These are phyloP conservation scores for Rhodeus uyekii DNA, from an alignment of 2,797 vertebrate species.

Conservation along the genomic window DNA sequence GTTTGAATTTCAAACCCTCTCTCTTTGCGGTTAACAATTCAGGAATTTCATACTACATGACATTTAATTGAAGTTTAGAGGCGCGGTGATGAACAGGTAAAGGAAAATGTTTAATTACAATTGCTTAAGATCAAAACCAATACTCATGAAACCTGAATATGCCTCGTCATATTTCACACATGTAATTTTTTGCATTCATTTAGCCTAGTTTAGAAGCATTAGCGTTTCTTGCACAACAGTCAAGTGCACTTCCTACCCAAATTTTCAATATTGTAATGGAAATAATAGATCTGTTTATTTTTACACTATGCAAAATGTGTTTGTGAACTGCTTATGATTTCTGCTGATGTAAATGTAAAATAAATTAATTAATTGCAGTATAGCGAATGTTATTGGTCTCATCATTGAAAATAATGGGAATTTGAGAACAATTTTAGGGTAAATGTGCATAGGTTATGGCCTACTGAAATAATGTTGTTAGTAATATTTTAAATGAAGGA, in stretches of 20 bases:
- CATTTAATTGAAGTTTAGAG: slow-evolving; percentile 8
- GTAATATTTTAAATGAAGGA: no score
- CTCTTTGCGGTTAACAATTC: slow-evolving; percentile 31
- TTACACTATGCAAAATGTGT: not conserved
- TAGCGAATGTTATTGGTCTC: not conserved
- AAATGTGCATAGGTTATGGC: not conserved
- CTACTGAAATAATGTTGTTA: not conserved
- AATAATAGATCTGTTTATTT: not conserved
- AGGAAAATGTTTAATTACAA: not conserved
- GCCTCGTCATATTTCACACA: not conserved
- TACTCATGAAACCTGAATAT: not conserved
- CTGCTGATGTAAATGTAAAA: not conserved
- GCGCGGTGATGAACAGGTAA: not conserved
- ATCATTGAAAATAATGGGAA: not conserved
- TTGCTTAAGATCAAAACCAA: not conserved
- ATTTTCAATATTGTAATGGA: not conserved
- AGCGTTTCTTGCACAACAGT: not conserved
- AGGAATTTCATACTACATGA: not conserved
- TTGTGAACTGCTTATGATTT: not conserved
- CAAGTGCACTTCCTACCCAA: not conserved
- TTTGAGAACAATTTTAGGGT: not conserved
- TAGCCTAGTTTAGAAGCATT: not conserved
- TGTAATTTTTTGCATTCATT: not conserved
- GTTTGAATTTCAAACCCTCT: slow-evolving; percentile 24
- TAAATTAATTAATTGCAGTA: not conserved